These are phyloP conservation scores for Drosophila teissieri DNA, from an alignment of 1,140 invertebrate genomes.

Conservation along the genomic window DNA sequence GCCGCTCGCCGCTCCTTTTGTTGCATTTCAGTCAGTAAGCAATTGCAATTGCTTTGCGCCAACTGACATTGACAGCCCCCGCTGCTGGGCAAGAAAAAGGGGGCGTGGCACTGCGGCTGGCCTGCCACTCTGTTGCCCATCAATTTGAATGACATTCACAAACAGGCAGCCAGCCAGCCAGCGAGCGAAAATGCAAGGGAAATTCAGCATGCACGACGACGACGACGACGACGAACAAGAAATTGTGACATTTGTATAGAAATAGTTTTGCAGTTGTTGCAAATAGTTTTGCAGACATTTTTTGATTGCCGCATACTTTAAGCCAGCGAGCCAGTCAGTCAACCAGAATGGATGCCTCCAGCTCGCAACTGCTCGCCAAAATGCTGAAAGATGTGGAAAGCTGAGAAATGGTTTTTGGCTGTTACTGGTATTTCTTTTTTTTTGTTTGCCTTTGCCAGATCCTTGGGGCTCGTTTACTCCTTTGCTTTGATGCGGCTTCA, in stretches of 20 bases:
- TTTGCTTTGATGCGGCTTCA: conserved; percentile 19
- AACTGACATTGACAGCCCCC: conserved; percentile 72
- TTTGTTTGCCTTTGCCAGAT: not conserved
- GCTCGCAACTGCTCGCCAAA: conserved; percentile 22
- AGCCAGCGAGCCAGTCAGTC: conserved; percentile 30
- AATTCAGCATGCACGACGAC: conserved; percentile 16
- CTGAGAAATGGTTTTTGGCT: conserved; percentile 43
- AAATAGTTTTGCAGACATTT: conserved; percentile 79
- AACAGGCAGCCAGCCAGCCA: conserved; percentile 43
- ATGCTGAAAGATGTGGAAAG: conserved; percentile 2
- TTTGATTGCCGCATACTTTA: conserved; percentile 78
- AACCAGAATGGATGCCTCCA: conserved; percentile 42
- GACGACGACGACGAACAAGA: conserved; percentile 38
- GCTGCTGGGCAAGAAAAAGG: not conserved
- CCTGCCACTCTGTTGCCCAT: conserved; percentile 60
- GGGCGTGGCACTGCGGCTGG: conserved; percentile 31
- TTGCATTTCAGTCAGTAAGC: conserved; percentile 52
- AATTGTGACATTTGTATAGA: conserved; percentile 81
- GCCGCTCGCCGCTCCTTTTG: conserved; percentile 29
- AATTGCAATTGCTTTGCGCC: conserved; percentile 71
- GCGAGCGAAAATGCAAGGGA: conserved; percentile 15
- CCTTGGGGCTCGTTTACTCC: conserved; percentile 25
- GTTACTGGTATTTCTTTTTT: conserved; percentile 13
- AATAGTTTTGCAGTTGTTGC: conserved; percentile 74
- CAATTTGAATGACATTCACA: conserved; percentile 82